Conservation (phyloP, 2,888 invertebrate species). For the Agonopterix heracliana region DNA sequence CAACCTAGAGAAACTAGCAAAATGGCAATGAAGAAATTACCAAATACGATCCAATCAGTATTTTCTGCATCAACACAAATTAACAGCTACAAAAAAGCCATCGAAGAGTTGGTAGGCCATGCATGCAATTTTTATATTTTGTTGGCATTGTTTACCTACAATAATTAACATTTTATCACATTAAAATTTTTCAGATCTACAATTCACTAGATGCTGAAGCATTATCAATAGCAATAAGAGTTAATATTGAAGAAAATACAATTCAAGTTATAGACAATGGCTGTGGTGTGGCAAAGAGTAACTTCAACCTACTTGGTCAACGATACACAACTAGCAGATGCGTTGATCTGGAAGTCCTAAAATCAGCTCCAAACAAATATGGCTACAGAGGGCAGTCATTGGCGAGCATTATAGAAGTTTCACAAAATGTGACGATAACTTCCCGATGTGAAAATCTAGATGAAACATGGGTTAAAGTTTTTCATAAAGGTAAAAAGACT, state of each 20-base stretch:
- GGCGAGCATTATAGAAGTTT: slow-evolving; percentile 77
- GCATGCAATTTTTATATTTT: neutral
- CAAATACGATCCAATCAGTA: slow-evolving; percentile 60
- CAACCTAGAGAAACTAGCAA: slow-evolving; percentile 1
- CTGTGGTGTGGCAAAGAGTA: slow-evolving; percentile 74
- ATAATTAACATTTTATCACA: neutral
- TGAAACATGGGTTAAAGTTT: slow-evolving; percentile 77
- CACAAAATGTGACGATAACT: slow-evolving; percentile 75
- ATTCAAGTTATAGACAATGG: slow-evolving; percentile 89
- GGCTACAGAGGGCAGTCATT: slow-evolving; percentile 83
- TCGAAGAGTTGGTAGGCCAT: slow-evolving; percentile 79
- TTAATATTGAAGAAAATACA: slow-evolving; percentile 75
- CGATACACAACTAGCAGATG: slow-evolving; percentile 81
- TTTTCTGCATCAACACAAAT: slow-evolving; percentile 77
- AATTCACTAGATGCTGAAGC: slow-evolving; percentile 84
- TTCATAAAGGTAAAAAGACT: slow-evolving; percentile 61
- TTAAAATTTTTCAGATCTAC: slow-evolving; percentile 66
- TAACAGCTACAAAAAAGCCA: slow-evolving; percentile 72
- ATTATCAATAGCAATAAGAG: slow-evolving; percentile 80
- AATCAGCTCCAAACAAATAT: slow-evolving; percentile 70
- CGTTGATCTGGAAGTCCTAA: slow-evolving; percentile 64
- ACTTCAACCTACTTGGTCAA: slow-evolving; percentile 76
- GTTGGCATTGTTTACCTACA: neutral
- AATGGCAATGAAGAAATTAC: slow-evolving; percentile 47
- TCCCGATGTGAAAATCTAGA: slow-evolving; percentile 61